Base-by-base conservation (phyloP, 2,888 invertebrate species). In the Cheilosia vulpina region DNA sequence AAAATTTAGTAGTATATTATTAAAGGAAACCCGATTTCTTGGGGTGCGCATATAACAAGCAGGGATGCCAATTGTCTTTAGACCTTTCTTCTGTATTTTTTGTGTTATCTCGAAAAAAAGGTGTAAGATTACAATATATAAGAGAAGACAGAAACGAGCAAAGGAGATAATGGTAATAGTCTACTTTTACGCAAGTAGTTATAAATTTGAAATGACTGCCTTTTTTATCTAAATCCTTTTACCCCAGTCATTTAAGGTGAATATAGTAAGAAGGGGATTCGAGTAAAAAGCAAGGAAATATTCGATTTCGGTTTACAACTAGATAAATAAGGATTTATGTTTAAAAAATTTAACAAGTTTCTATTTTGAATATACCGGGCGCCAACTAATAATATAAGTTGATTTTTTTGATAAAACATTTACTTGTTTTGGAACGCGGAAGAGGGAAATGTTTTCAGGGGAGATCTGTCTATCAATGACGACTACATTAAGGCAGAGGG, bases 151-250 rank as follows among this genome's bases (percentile, higher is more conserved):
- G 50, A 45, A 57, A 41, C 27, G 47, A 50, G 21, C n/a, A 31
- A 62, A 50, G 21, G 65, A 50, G 77, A 82, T 77, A 82, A 77
- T 71, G 53, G 77, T 41, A 77, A 66, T 47, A 82, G 62, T 77
- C 77, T 69, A 43, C 63, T 60, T 66, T 53, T 27, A 34, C 41
- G 47, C 69, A 58, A 50, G 34, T 58, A 71, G 69, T 77, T 77
- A 77, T 82, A 71, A 77, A 71, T 77, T 82, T 77, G 53, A 69
- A 82, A 71, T 82, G 71, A 63, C 69, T 69, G 58, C 66, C 60
- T 45, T 69, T 69, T 69, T 62, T 80, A 73, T 73, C 73, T 55
- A n/a, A 63, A 73, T 63, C 63, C 63, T 65, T 55, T 63, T 55
- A 24, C 13, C 24, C 45, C 15, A 17, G 47, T 17, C 27, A 21